These are phyloP conservation scores for Genyomyrus donnyi DNA, from an alignment of 2,113 vertebrate genomes.

Conservation along the genomic window DNA sequence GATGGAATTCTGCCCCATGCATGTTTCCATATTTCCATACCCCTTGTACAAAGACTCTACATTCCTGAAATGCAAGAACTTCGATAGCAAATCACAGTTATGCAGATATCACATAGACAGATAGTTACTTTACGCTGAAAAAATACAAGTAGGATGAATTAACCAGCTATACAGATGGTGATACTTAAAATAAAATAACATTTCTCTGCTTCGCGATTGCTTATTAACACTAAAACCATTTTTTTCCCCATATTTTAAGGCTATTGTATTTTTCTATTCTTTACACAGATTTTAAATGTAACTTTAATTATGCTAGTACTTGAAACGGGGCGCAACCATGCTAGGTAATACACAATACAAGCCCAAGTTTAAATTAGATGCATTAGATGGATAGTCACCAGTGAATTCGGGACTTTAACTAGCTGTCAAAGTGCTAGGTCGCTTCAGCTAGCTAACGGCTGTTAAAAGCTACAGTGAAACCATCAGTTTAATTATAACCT, in stretches of 20 bases:
- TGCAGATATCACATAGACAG: background rate
- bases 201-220: background rate
- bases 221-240: background rate
- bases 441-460: background rate
- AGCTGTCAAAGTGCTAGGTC: background rate
- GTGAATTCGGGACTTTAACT: background rate
- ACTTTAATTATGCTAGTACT: background rate
- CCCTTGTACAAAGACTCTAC: background rate
- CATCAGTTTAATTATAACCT: background rate
- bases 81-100: background rate
- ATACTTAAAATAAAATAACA: background rate
- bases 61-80: background rate
- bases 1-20: background rate
- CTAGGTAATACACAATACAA: background rate
- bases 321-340: background rate
- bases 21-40: background rate
- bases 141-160: background rate
- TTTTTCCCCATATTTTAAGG: background rate
- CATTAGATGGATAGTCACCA: background rate
- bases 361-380: background rate
- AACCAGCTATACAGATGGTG: background rate
- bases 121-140: background rate
- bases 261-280: background rate
- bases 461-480: background rate
- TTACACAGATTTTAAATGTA: background rate